Base-by-base conservation (phyloP, 2,113 vertebrate species). In the Trogon surrucura region DNA sequence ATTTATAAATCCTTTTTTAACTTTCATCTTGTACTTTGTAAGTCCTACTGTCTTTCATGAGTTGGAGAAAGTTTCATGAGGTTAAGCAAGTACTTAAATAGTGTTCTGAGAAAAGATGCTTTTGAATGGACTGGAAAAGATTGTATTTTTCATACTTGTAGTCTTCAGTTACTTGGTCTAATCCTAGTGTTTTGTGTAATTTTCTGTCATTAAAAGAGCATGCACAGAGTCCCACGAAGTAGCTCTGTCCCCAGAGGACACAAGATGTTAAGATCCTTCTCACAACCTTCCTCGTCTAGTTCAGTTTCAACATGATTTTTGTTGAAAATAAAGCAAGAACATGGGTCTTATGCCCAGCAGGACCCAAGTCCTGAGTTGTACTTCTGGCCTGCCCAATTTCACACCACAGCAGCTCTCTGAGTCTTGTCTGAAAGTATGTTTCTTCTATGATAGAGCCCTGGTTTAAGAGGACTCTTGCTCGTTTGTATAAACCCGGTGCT, bases 61-160 rank as follows among this genome's bases (percentile, higher is more conserved):
- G 44, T 73, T 69, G n/a, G 80, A 71, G 71, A 57, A 82, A 71
- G 22, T 71, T 92, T 92, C 58, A 62, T 73, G 64, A 88, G 64
- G 36, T 89, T 94, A 80, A 85, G 27, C 45, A 85, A 94, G 41
- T 56, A 27, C 81, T 85, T 88, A 66, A 91, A 82, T 80, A 54
- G 47, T 73, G 30, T 48, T 84, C 80, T 92, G 61, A 88, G 74
- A 45, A 94, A 50, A 16, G 30, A 13, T 79, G 72, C 56, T 90
- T 74, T 91, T 51, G 38, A 91, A 78, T 27, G 22, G 57, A 18
- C 48, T 75, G 41, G 75, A 27, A 80, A 67, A 88, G 34, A 53
- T n/a, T 72, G 48, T 53, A 66, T 93, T 93, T 91, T 81, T 95
- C 36, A 16, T 69, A 56, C 14, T 70, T 73, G 72, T 26, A 65